Base-by-base conservation (phyloP, 2,113 vertebrate species). In the Pachyramphus minor region DNA sequence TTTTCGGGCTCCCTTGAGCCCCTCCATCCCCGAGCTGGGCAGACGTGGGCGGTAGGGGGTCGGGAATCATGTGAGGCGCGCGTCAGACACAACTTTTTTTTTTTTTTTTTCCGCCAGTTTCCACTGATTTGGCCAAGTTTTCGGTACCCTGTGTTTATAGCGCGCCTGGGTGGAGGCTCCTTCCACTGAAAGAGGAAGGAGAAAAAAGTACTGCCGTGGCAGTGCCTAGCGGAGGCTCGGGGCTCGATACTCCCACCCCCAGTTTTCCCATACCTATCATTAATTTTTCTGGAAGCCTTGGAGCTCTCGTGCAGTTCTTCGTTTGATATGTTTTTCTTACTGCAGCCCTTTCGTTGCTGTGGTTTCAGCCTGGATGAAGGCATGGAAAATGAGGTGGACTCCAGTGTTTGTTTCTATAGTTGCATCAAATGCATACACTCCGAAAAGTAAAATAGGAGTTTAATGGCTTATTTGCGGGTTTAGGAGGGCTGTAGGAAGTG, bases 51-150 rank as follows among this genome's bases (percentile, higher is more conserved):
- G 71, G 89, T 62, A 66, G 56, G 80, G 37, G 59, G 67, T 19
- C 33, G 6, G 28, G 49, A 35, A 64, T 97, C 96, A 91, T 92
- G 94, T 96, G 97, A 97, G 78, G 35, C 24, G 3, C 21, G 52
- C n/a, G 15, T 97, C 86, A 88, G 14, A 16, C 53, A 23, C 33
- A 45, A 66, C 66, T 55, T 37, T 20, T 52, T 24, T 33, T 56
- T 52, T 30, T 7, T 33, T 31, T 35, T 5, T 6, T 4, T 2
- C 11, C 4, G 2, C 1, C 4, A 63, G 42, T 94, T 96, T 93
- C 69, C 71, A 77, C 67, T 74, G 5, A 35, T 95, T 94, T 73
- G 22, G 60, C 89, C 84, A 90, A 94, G 60, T 97, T 97, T 95
- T 90, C 31, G 14, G 90, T 58, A 12, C 49, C 9, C n/a, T 25